Base-by-base conservation (phyloP, 2,888 invertebrate genomes). In the Apodemia duryi region DNA sequence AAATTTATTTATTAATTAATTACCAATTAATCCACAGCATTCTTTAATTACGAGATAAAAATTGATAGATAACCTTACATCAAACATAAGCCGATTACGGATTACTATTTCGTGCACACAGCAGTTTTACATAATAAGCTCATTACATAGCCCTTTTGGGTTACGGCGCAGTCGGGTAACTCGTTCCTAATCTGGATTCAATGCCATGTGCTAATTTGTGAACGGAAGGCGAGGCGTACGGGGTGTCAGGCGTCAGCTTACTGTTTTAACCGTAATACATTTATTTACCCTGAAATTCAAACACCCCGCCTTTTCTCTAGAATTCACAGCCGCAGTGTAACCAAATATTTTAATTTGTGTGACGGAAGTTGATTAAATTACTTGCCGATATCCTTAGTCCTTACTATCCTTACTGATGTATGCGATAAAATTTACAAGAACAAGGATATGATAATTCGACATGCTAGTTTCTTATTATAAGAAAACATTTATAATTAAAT, bases 191-290 rank as follows among this genome's bases (percentile, higher is more conserved):
- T 46, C 46, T 46, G 10, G 29, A 60, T 64, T 64, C 61, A 49
- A 64, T 60, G 60, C 68, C 72, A 67, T 67, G 68, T 69, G 67
- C 61, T 66, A 68, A 70, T 70, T 73, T 71, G 66, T 65, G 66
- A 68, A 67, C 68, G 73, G 72, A 71, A 72, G 75, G 75, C 67
- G 69, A 63, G 74, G 64, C 46, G 64, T 32, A 70, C 73, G 71
- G 72, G 68, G 72, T 64, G 61, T 66, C 72, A 75, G 75, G 79
- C 84, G 85, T 86, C 86, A 75, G 85, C 80, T 87, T 85, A 85
- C 76, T 69, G 46, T 46, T 46, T 72, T 71, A 70, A 69, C 71
- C 73, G 75, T 79, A 82, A 84, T 82, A 84, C 80, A 82, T 82
- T 83, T 81, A 77, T 66, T 69, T 72, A 72, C 74, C 73, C 70